phyloP scores from a whole-genome alignment of 2,113 vertebrate genomes.

The Meles meles region DNA sequence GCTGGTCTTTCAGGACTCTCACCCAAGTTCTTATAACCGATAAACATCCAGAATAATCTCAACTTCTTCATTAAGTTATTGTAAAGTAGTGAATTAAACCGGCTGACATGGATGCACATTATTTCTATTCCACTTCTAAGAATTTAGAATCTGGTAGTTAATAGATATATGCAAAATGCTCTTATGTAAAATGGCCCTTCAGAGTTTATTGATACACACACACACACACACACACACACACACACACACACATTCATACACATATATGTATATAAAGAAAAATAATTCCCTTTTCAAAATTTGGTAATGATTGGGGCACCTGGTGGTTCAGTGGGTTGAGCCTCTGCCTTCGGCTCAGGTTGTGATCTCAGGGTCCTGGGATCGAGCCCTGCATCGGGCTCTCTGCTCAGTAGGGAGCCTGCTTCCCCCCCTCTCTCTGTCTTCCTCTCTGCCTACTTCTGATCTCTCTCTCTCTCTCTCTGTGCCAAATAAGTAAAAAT shows the following conservation, averaged over 20 bases:
- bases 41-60: neutral
- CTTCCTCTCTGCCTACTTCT: no score
- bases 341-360: no score
- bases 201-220: neutral
- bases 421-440: no score
- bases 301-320: no score
- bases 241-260: neutral
- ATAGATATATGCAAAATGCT: neutral
- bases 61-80: conserved; percentile 14
- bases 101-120: neutral
- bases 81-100: neutral
- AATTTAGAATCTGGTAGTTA: neutral
- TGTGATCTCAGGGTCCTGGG: no score
- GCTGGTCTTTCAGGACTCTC: neutral
- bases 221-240: no score
- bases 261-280: neutral
- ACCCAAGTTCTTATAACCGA: neutral
- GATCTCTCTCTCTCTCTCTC: no score
- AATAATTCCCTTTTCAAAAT: neutral
- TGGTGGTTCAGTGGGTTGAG: no score
- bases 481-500: neutral
- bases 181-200: neutral
- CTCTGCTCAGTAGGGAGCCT: no score
- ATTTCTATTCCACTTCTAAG: neutral
- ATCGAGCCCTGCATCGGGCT: no score